phyloP scores from a whole-genome alignment of 2,888 invertebrate species.

The Acronicta alni region DNA sequence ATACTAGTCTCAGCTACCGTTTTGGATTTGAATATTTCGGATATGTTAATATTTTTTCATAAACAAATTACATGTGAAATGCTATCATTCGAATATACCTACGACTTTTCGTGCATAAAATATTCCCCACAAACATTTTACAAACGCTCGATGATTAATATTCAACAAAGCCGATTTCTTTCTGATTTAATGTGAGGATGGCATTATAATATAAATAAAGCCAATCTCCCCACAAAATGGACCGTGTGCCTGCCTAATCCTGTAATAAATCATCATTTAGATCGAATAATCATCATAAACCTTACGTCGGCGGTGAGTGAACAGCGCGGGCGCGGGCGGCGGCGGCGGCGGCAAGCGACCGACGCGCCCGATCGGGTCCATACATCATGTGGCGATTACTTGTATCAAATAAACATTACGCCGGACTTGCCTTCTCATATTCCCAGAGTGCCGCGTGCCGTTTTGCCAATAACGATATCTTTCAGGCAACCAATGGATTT shows the following conservation, averaged over 20 bases:
- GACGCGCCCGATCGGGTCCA: constrained; percentile 66
- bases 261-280: constrained; percentile 87
- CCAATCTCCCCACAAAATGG: constrained; percentile 82
- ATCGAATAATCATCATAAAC: constrained; percentile 87
- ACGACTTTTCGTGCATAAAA: constrained; percentile 1
- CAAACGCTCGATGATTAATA: constrained; percentile 64
- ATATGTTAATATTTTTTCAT: constrained; percentile 1
- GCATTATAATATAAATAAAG: constrained; percentile 84
- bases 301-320: constrained; percentile 69
- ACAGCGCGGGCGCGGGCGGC: constrained; percentile 53
- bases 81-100: neutral
- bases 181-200: constrained; percentile 71
- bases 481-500: no score
- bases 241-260: constrained; percentile 84
- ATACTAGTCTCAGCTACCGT: no score
- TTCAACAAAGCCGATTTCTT: constrained; percentile 77
- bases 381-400: constrained; percentile 87
- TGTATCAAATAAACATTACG: constrained; percentile 88
- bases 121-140: constrained; percentile 36
- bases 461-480: constrained; percentile 76
- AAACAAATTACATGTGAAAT: neutral
- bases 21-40: no score
- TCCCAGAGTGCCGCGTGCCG: constrained; percentile 71
- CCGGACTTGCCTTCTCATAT: constrained; percentile 76
- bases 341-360: constrained; percentile 50